Evolutionary conservation across 2,113 vertebrate genomes (phyloP), one percentile per base, ranked within the genome.

Genomic region (Zapus hudsonius): DNA sequence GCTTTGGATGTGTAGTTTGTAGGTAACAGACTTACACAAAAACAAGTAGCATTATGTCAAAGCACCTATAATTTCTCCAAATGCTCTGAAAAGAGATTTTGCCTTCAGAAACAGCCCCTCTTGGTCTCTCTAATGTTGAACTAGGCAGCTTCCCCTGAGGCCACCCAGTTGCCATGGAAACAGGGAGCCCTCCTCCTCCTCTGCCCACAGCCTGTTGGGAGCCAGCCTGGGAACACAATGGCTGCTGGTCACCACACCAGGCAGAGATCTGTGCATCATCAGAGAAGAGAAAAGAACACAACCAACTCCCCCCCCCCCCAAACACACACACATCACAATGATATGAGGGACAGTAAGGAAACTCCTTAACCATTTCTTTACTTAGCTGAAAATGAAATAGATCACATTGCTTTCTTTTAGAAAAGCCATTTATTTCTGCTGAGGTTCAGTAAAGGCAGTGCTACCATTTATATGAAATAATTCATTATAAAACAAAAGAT

Each of bases 141-240:
- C 97, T 93, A 16, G 96, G 96, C 96, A 64, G 94, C 91, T 88
- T 98, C 97, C 97, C 72, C 90, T 7, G 78, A 96, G 97, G 97
- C 96, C 97, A 91, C 67, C 61, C 11, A 16, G 98, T 98, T 97
- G 97, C 93, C 98, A 98, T 98, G 98, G 98, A 97, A 97, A 98
- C 97, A 96, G 91, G 95, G 91, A 96, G 96, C 95, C 97, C 94
- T 97, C 97, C 96, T 98, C 80, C 79, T 95, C 95, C 95, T 91
- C 89, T n/a, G 90, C 95, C 92, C 61, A 95, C 94, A 12, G 91
- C 84, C 84, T 25, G 89, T 80, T 87, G 95, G 96, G 93, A 87
- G 91, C 81, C 63, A 95, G 95, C 78, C 33, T 91, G 52, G 7
- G 38, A 79, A 59, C 76, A 76, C 69, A 79, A n/a, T 91, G 92